phyloP scores from a whole-genome alignment of 2,888 invertebrate species.

The Perdita meconis region DNA sequence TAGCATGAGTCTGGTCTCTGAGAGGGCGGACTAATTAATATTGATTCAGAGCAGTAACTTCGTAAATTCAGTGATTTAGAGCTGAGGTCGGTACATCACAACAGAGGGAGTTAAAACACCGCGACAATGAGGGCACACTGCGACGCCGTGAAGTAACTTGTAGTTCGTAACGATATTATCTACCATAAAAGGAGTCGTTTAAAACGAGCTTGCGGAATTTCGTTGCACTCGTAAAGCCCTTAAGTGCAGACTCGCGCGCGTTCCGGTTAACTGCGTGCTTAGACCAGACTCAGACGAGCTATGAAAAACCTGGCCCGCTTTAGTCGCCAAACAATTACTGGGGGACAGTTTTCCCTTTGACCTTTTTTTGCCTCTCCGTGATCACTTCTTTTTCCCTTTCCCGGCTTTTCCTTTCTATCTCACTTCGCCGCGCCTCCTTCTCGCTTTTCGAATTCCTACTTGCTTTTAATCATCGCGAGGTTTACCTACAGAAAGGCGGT shows the following conservation, averaged over 20 bases:
- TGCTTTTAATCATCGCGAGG: constrained; percentile 44
- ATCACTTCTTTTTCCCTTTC: constrained; percentile 10
- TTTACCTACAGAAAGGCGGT: background rate
- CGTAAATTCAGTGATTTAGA: too few relatives aligned
- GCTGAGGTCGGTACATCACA: background rate
- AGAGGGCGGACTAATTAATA: background rate
- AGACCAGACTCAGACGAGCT: constrained; percentile 1
- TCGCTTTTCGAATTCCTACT: constrained; percentile 33
- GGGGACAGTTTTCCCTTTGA: constrained; percentile 16
- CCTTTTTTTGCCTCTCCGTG: background rate
- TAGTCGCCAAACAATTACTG: constrained; percentile 59
- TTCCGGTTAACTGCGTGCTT: constrained; percentile 26
- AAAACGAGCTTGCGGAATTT: constrained; percentile 46
- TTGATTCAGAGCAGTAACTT: background rate
- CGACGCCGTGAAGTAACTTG: constrained; percentile 36
- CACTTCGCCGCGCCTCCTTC: constrained; percentile 2
- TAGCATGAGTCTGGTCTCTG: background rate
- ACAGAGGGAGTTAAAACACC: background rate
- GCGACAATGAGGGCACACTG: background rate
- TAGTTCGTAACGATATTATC: constrained; percentile 40
- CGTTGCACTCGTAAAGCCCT: constrained; percentile 28
- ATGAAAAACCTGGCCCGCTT: constrained; percentile 30
- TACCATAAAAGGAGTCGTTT: constrained; percentile 27
- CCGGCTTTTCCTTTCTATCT: background rate
- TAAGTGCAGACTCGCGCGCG: background rate